Evolutionary conservation across 2,113 vertebrate species (phyloP), one percentile per base, ranked within the genome.

Genomic region (Taurulus bubalis): DNA sequence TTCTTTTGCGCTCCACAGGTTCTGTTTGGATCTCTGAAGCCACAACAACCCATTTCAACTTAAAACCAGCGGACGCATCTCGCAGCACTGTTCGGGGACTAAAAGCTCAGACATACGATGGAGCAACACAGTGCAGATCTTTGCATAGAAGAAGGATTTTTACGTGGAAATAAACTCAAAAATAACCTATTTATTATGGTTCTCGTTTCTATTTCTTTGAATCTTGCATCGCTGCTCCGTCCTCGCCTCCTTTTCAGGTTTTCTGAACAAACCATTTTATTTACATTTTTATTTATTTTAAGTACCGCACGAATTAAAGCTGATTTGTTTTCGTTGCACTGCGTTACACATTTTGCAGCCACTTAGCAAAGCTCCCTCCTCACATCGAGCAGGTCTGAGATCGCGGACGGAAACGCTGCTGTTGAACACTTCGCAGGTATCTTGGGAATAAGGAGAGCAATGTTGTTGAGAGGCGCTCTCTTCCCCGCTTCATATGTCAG

Each of bases 401-500:
- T 74, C 51, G 6, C 22, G 4, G 5, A 16, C 32, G 22, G 45
- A 78, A 38, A 51, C 0, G 30, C 40, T 51, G 80, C 59, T 70
- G 67, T 62, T 36, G 64, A 79, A 63, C 64, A 6, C 65, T 71
- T 10, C 51, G 40, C 64, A 63, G 75, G 71, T 84, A 67, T 71
- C 77, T 2, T 22, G 84, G 85, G 85, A 89, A 75, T 77, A 71
- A 73, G 64, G 83, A 28, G 6, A 75, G 65, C 65, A 20, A 67
- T 32, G 53, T 0, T 10, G 24, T 15, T 16, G 42, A 30, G 77
- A 65, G 58, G 74, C 77, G 45, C 72, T 65, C 65, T 77, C 73
- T 77, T 68, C 75, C 71, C 77, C 34, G 77, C 84, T 77, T 94
- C 93, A 91, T 93, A 93, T 92, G 93, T 91, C 88, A 70, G 80